Evolutionary conservation across 2,113 vertebrate genomes (phyloP).

Genomic region (Cisticola juncidis): DNA sequence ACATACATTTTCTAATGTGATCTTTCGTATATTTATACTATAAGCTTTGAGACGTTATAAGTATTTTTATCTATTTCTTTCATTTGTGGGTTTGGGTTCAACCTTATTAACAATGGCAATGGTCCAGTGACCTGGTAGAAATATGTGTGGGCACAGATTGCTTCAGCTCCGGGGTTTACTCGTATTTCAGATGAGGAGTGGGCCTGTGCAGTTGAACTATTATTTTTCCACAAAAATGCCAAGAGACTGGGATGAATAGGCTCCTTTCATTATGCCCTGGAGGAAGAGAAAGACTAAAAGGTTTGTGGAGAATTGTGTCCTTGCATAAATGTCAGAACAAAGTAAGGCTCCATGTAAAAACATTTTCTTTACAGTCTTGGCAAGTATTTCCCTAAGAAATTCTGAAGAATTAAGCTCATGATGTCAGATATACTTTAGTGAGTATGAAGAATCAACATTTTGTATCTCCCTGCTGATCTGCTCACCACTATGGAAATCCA

Average conservation of each 20-base stretch:
- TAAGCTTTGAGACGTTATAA: neutral
- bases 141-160: slow-evolving; percentile 47
- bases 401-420: neutral
- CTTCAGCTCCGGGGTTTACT: neutral
- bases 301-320: slow-evolving; percentile 33
- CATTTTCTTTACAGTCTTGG: slow-evolving; percentile 51
- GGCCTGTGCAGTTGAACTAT: slow-evolving; percentile 40
- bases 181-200: slow-evolving; percentile 55
- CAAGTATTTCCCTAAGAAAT: slow-evolving; percentile 11
- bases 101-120: slow-evolving; percentile 29
- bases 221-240: slow-evolving; percentile 52
- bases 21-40: slow-evolving; percentile 10
- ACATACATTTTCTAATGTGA: neutral
- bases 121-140: neutral
- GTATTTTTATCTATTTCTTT: slow-evolving; percentile 33
- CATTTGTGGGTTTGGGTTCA: slow-evolving; percentile 34
- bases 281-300: slow-evolving; percentile 48
- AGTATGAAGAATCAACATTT: neutral
- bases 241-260: slow-evolving; percentile 44
- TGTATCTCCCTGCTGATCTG: neutral
- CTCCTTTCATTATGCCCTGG: slow-evolving; percentile 52
- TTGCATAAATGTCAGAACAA: slow-evolving; percentile 53
- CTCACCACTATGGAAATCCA: neutral
- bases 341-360: slow-evolving; percentile 44
- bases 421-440: slow-evolving; percentile 27